Evolutionary conservation across 1,140 invertebrate species (phyloP), one percentile per base, ranked within the genome.

Genomic region (Bemisia tabaci): DNA sequence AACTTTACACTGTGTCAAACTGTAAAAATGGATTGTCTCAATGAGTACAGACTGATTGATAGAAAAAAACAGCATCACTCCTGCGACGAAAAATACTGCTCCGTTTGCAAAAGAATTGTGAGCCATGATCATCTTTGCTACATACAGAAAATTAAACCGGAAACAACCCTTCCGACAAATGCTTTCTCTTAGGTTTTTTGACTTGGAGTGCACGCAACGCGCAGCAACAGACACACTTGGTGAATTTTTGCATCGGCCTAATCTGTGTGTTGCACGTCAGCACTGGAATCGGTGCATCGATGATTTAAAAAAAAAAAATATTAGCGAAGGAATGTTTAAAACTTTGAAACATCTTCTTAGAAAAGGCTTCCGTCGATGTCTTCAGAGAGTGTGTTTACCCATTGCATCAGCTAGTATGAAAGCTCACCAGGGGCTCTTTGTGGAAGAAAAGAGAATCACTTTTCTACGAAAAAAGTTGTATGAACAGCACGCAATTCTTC

Each of bases 251-350:
- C 33, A 48, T 17, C 5, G 17, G 33, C 33, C 33, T 9, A 48
- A 48, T 17, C 33, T 48, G 5, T 48, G 33, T 48, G 17, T 48
- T 48, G 33, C 33, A 48, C 33, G 33, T 9, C 33, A 48, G 17
- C 17, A 48, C 33, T 48, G 33, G 5, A 17, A 48, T 48, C 17
- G 17, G 17, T 48, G 33, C 17, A 48, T 48, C 17, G 33, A 48
- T 17, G 33, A 48, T 48, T 48, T 48, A 17, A 48, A 48, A 5
- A 48, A 48, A 9, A 64, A 12, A 71, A 60, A 64, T 73, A 73
- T 62, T 71, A 63, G 1, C 74, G 65, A 25, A 74, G 26, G 64
- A 75, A 70, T 69, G 76, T 76, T 24, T 63, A 63, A 66, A 74
- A 76, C 73, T 76, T 70, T 33, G 62, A 24, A 59, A 61, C 2